These are phyloP conservation scores for Steinernema feltiae DNA, from an alignment of 1,140 invertebrate genomes.

Conservation along the genomic window DNA sequence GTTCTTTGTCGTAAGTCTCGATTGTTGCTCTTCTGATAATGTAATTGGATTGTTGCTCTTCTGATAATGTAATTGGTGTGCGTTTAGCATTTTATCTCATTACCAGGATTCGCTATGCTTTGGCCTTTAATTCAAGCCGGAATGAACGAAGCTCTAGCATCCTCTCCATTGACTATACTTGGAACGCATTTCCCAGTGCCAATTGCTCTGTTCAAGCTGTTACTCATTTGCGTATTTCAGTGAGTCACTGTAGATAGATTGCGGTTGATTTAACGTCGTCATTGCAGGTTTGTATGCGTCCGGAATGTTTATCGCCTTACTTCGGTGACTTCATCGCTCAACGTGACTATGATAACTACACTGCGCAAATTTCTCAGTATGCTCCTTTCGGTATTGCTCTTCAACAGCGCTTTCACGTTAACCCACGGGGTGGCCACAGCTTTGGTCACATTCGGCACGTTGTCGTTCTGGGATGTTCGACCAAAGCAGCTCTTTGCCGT, in stretches of 20 bases:
- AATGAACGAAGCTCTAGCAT: constrained; percentile 5
- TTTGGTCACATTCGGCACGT: not conserved
- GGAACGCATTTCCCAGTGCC: constrained; percentile 6
- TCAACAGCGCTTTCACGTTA: constrained; percentile 83
- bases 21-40: too few species aligned
- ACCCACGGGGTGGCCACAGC: constrained; percentile 63
- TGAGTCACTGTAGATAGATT: constrained; percentile 27
- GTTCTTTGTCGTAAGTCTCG: constrained; percentile 71
- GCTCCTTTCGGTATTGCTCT: constrained; percentile 87
- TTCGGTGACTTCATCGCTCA: constrained; percentile 82
- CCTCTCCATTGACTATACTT: not conserved
- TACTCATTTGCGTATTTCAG: constrained; percentile 39
- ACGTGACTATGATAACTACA: constrained; percentile 90
- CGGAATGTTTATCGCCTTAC: constrained; percentile 87
- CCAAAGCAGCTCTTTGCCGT: too few species aligned
- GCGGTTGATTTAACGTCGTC: constrained; percentile 21
- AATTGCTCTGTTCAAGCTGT: constrained; percentile 19
- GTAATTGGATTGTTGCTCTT: too few species aligned
- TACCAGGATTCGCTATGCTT: constrained; percentile 75
- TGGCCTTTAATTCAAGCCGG: constrained; percentile 43
- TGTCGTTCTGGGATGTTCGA: not conserved
- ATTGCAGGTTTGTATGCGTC: constrained; percentile 72
- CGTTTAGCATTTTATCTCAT: constrained; percentile 70
- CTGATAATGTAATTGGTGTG: constrained; percentile 38
- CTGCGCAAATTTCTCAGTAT: constrained; percentile 87